These are phyloP conservation scores for Typhlichthys eigenmanni DNA, from an alignment of 2,797 vertebrate species.

Conservation along the genomic window DNA sequence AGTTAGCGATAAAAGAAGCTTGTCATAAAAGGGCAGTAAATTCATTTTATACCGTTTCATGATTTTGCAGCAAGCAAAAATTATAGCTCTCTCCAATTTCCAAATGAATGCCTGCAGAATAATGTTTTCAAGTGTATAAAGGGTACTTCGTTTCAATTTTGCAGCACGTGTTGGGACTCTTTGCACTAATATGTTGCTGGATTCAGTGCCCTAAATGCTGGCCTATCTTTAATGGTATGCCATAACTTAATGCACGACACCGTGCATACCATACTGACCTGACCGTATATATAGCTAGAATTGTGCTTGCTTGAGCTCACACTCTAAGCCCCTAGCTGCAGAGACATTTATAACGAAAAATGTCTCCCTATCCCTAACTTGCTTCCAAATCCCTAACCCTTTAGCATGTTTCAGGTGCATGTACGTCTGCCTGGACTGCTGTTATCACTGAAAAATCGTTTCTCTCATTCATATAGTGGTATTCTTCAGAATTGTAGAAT, in stretches of 20 bases:
- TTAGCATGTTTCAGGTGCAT: not conserved
- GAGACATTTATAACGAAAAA: conserved; percentile 9
- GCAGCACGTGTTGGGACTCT: conserved; percentile 33
- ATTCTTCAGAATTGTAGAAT: too few relatives aligned
- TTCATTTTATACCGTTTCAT: conserved; percentile 38
- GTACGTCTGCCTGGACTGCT: too few relatives aligned
- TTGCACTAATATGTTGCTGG: conserved; percentile 56
- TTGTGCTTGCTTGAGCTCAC: conserved; percentile 66
- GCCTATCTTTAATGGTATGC: conserved; percentile 63
- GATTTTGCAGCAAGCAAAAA: conserved; percentile 44
- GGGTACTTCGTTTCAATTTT: conserved; percentile 69
- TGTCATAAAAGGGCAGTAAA: conserved; percentile 53
- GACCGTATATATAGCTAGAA: not conserved
- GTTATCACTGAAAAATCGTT: too few relatives aligned
- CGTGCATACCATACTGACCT: conserved; percentile 18
- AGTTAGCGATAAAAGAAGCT: conserved; percentile 61
- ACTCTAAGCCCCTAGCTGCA: conserved; percentile 39
- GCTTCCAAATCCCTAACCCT: conserved; percentile 1
- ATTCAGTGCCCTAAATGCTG: conserved; percentile 45
- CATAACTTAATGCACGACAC: conserved; percentile 65
- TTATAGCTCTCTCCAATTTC: conserved; percentile 56
- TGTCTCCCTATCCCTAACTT: too few relatives aligned
- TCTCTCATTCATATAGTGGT: too few relatives aligned
- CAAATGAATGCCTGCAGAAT: conserved; percentile 63
- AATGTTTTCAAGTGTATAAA: conserved; percentile 66